Percentiles rank a stretch among this genome's conserved stretches.
Conservation (phyloP, 1,140 invertebrate species). For the Lucilia cuprina region DNA sequence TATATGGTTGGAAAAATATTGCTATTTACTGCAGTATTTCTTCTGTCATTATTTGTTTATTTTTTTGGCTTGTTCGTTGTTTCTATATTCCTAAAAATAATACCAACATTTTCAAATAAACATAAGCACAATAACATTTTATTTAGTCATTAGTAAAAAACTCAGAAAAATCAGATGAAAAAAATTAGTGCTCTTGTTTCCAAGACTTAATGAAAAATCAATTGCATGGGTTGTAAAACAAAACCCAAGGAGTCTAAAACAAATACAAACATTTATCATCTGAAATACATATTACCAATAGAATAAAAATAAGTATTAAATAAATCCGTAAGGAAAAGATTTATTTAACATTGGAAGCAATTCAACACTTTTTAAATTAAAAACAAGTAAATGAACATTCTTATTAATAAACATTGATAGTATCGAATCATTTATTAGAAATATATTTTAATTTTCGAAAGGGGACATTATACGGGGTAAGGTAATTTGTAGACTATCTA, state of each 20-base stretch:
- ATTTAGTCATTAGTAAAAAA: slow-evolving; percentile 29
- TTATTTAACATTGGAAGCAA: neutral
- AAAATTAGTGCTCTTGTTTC: neutral
- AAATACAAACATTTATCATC: slow-evolving; percentile 28
- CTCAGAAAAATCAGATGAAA: neutral
- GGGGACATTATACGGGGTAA: too few species aligned
- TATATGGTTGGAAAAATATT: neutral
- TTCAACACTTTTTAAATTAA: neutral
- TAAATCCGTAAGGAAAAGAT: neutral
- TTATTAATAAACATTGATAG: too few species aligned
- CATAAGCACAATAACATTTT: slow-evolving; percentile 10
- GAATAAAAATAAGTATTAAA: neutral
- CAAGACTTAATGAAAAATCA: slow-evolving; percentile 33
- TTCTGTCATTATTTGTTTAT: neutral
- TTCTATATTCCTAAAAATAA: neutral
- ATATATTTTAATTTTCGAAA: too few species aligned
- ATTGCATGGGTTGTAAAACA: slow-evolving; percentile 16
- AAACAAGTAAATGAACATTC: too few species aligned
- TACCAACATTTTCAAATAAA: neutral
- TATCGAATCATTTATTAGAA: too few species aligned
- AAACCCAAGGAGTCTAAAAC: neutral
- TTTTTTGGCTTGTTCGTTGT: neutral
- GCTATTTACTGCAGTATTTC: slow-evolving; percentile 28
- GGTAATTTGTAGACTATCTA: too few species aligned
- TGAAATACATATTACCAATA: neutral